Conservation (phyloP, 2,113 vertebrate species). For the Dinomys branickii region DNA sequence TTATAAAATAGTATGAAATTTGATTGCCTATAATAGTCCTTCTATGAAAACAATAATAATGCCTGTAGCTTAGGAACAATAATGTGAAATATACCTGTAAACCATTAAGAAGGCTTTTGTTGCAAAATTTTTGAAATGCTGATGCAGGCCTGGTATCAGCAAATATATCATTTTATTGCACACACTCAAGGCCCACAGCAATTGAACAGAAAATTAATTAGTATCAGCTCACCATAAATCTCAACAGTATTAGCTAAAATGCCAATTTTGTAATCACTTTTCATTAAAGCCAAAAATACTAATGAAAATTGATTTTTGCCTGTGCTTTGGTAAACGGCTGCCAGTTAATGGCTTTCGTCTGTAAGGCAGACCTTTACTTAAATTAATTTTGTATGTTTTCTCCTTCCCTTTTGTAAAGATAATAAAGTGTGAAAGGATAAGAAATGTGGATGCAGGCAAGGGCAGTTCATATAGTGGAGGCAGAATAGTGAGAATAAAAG, state of each 20-base stretch:
- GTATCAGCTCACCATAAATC: slow-evolving; percentile 88
- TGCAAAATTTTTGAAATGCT: slow-evolving; percentile 84
- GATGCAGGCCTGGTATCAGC: slow-evolving; percentile 84
- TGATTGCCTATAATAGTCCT: slow-evolving; percentile 72
- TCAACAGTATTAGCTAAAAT: slow-evolving; percentile 90
- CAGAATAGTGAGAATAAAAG: background rate
- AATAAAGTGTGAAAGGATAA: slow-evolving; percentile 85
- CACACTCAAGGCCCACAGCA: slow-evolving; percentile 84
- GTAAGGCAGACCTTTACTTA: slow-evolving; percentile 83
- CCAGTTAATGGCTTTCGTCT: slow-evolving; percentile 83
- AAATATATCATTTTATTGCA: slow-evolving; percentile 85
- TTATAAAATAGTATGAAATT: slow-evolving; percentile 78
- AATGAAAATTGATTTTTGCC: slow-evolving; percentile 92
- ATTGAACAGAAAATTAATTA: slow-evolving; percentile 91
- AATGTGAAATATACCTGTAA: slow-evolving; percentile 84
- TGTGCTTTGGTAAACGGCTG: slow-evolving; percentile 86
- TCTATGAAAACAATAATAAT: slow-evolving; percentile 82
- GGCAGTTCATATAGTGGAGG: slow-evolving; percentile 57
- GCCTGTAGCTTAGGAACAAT: slow-evolving; percentile 76
- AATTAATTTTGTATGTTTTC: slow-evolving; percentile 86
- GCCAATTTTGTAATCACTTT: slow-evolving; percentile 91
- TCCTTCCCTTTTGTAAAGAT: slow-evolving; percentile 83
- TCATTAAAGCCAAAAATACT: slow-evolving; percentile 91
- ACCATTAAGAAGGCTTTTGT: slow-evolving; percentile 85
- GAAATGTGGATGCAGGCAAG: slow-evolving; percentile 58